These are phyloP conservation scores for Cordilura impudica DNA, from an alignment of 2,888 invertebrate genomes.

Conservation along the genomic window DNA sequence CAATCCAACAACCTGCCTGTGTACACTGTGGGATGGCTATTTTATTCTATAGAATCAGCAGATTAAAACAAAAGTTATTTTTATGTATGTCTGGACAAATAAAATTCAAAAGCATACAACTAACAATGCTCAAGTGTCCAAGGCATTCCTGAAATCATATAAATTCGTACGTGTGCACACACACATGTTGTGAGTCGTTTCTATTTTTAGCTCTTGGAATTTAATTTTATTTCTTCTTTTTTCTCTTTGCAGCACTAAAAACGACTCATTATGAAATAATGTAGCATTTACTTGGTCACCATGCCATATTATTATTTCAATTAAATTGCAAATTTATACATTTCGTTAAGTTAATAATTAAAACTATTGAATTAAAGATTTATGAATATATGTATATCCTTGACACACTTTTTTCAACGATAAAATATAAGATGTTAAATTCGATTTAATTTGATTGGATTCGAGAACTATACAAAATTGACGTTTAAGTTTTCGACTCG, in stretches of 20 bases:
- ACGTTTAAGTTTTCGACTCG: too few species aligned
- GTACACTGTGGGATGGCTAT: not conserved
- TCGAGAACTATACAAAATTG: too few species aligned
- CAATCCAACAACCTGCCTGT: not conserved
- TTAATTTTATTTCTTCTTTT: slow-evolving; percentile 44
- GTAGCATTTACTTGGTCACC: not conserved
- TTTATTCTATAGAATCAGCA: slow-evolving; percentile 2
- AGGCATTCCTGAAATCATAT: slow-evolving; percentile 39
- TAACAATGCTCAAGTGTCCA: slow-evolving; percentile 8
- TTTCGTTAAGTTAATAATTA: too few species aligned
- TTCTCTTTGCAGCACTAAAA: not conserved
- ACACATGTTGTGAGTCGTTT: not conserved
- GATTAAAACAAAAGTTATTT: slow-evolving; percentile 3
- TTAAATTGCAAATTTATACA: too few species aligned
- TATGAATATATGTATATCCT: too few species aligned
- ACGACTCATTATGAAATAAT: not conserved
- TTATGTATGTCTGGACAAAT: slow-evolving; percentile 2
- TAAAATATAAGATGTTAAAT: too few species aligned
- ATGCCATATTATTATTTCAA: too few species aligned
- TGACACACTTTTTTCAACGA: too few species aligned
- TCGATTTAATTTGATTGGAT: too few species aligned
- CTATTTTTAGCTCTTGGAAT: slow-evolving; percentile 38
- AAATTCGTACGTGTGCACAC: slow-evolving; percentile 34
- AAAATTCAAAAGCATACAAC: not conserved
- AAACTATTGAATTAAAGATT: too few species aligned